Conservation (phyloP, 2,113 vertebrate genomes). For the Sphaerodactylus townsendi region DNA sequence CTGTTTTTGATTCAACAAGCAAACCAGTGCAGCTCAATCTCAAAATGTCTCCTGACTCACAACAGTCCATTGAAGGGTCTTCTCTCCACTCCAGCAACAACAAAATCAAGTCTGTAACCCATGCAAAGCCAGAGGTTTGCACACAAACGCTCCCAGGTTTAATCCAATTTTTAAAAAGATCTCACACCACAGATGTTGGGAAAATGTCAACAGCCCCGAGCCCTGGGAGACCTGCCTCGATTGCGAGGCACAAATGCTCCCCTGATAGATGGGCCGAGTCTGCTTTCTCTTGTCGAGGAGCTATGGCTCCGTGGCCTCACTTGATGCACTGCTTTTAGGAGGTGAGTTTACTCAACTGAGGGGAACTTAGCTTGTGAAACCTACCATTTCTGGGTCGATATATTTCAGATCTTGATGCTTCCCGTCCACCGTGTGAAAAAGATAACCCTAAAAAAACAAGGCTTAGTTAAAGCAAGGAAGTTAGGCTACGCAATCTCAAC, state of each 20-base stretch:
- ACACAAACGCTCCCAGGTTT: no score
- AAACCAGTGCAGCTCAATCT: background rate
- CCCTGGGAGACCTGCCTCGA: no score
- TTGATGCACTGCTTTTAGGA: no score
- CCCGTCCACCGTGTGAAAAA: constrained; percentile 87
- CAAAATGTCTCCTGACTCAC: background rate
- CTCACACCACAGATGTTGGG: no score
- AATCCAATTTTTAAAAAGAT: no score
- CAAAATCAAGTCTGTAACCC: background rate
- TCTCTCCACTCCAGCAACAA: background rate
- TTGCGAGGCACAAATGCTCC: no score
- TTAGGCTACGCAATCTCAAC: no score
- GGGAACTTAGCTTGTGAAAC: constrained; percentile 28
- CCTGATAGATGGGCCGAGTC: no score
- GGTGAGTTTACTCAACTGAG: background rate
- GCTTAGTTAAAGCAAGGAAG: background rate
- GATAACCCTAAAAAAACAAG: constrained; percentile 78
- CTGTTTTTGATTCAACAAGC: background rate
- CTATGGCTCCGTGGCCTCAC: no score
- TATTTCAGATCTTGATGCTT: constrained; percentile 95
- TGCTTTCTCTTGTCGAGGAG: no score
- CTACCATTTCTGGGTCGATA: constrained; percentile 90
- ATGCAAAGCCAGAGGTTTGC: no score
- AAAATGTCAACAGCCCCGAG: no score
- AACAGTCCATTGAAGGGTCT: background rate